Evolutionary conservation across 1,140 invertebrate species (phyloP), one percentile per base, ranked within the genome.

Genomic region (Hylyphantes graminicola): DNA sequence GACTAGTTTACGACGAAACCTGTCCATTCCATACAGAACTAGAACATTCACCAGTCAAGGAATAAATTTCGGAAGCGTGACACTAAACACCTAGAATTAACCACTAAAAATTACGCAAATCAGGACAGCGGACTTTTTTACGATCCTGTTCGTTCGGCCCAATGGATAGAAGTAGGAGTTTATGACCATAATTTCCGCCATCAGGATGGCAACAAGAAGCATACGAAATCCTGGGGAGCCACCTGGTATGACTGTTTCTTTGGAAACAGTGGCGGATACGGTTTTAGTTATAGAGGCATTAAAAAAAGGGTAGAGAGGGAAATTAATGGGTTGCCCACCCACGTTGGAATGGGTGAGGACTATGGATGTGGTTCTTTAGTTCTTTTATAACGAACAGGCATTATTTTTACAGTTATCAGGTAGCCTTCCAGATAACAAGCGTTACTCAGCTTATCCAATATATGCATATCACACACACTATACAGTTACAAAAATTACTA

Each of bases 121-220:
- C 61, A 67, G 55, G 76, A n/a, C 35, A 35, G 0, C 11, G 19
- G 48, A 67, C 54, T 65, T 78, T 78, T 78, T 78, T 78, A 78
- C 35, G 76, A 67, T 61, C 50, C 76, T 19, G 67, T 78, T 78
- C 50, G 61, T 51, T 65, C 21, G 48, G 35, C 35, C 35, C 35
- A 5, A 35, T 59, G 59, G n/a, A n/a, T n/a, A n/a, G 59, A 19
- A 50, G 48, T 64, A 54, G 63, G 55, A 67, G 63, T 78, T 78
- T 78, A 78, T 67, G 19, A 19, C 76, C 76, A 78, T 78, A 78
- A 78, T 78, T 78, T 78, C 76, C 76, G 35, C 10, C 48, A 64
- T 67, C 63, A 67, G 76, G 55, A 78, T 78, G 63, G 76, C 59
- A 78, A 78, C 76, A 67, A 65, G 53, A 21, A n/a, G 74, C 74